Evolutionary conservation across 2,113 vertebrate genomes (phyloP).

Genomic region (Cettia cetti): DNA sequence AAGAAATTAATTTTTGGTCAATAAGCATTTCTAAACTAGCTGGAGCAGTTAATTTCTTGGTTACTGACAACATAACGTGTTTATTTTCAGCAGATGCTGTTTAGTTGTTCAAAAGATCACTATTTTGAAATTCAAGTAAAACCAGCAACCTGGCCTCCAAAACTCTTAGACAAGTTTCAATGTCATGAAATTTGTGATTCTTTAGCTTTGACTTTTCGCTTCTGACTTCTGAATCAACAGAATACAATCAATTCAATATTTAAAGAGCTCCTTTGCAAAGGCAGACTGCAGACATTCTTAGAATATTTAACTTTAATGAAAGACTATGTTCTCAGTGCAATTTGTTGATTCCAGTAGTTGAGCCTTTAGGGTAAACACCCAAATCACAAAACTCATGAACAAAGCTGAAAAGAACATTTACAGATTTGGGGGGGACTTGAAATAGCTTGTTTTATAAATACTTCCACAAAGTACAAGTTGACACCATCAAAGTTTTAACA

Average conservation of each 20-base stretch:
- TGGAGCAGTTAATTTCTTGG: neutral
- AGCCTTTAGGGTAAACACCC: neutral
- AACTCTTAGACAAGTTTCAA: neutral
- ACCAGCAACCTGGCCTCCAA: neutral
- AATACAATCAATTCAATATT: neutral
- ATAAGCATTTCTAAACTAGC: neutral
- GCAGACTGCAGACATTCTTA: neutral
- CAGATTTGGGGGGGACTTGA: neutral
- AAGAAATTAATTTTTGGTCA: neutral
- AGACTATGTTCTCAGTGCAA: neutral
- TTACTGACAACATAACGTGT: neutral
- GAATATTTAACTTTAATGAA: neutral
- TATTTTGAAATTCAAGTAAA: conserved; percentile 17
- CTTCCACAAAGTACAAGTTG: neutral
- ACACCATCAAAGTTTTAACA: neutral
- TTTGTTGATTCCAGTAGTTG: neutral
- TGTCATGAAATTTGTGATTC: neutral
- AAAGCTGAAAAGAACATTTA: neutral
- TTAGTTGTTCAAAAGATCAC: neutral
- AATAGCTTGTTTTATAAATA: neutral
- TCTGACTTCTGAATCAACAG: neutral
- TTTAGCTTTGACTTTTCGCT: neutral
- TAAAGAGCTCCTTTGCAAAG: neutral
- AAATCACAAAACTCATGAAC: neutral
- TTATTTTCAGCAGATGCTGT: conserved; percentile 38